A percentile compares a stretch with the other conserved stretches of the same genome.
Conservation (phyloP, 2,888 invertebrate genomes). For the Pseudococcus longispinus region DNA sequence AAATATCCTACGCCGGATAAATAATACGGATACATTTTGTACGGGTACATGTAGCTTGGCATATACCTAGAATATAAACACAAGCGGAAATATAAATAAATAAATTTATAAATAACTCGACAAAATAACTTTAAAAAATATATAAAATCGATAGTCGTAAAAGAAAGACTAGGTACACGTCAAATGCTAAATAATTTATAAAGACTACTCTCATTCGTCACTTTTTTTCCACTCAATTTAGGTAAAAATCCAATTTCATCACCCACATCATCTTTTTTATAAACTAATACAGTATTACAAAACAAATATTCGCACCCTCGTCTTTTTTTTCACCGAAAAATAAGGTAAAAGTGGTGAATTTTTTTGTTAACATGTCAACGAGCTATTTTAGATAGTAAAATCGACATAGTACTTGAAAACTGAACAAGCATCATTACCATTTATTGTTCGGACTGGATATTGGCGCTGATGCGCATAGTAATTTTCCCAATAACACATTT, state of each 20-base stretch:
- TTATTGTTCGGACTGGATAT: constrained; percentile 39
- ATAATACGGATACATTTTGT: constrained; percentile 77
- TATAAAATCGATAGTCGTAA: neutral
- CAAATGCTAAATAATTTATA: neutral
- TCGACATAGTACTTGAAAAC: neutral
- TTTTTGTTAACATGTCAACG: neutral
- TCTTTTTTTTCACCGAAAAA: neutral
- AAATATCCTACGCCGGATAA: constrained; percentile 82
- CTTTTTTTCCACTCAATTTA: neutral
- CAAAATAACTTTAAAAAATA: neutral
- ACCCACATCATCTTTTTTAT: neutral
- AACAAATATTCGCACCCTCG: neutral
- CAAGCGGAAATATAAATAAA: too few species aligned
- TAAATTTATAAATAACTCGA: neutral
- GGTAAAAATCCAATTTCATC: neutral
- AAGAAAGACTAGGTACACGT: neutral
- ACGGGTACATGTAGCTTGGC: constrained; percentile 78
- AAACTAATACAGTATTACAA: neutral
- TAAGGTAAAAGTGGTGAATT: neutral
- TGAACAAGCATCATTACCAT: constrained; percentile 48
- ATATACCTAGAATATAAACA: constrained; percentile 77
- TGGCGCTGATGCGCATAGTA: constrained; percentile 24
- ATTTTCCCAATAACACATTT: constrained; percentile 29
- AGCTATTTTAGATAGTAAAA: neutral
- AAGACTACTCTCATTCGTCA: neutral